Percentiles rank a stretch among this genome's conserved stretches.
Conservation (phyloP, 2,888 invertebrate species). For the Chrysotoxum bicinctum region DNA sequence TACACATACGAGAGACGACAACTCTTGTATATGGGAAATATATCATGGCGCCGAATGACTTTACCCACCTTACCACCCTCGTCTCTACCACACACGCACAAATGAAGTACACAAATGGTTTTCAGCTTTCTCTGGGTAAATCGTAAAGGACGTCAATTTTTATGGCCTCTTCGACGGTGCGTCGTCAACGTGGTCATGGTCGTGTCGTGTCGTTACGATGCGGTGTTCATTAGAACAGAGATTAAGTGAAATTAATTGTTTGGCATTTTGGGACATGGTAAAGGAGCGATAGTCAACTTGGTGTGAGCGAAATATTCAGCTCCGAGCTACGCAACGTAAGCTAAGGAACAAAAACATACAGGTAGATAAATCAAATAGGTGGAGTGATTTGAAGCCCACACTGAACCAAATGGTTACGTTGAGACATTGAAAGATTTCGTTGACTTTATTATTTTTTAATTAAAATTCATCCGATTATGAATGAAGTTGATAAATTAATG, state of each 20-base stretch:
- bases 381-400: too few species aligned
- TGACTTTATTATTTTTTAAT: too few species aligned
- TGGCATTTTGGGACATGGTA: slow-evolving; percentile 33
- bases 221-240: slow-evolving; percentile 56
- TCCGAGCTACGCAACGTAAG: neutral
- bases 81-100: neutral
- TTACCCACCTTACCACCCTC: neutral
- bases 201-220: slow-evolving; percentile 26
- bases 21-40: neutral
- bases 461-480: too few species aligned
- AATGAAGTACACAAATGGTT: slow-evolving; percentile 9
- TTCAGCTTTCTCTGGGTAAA: slow-evolving; percentile 14
- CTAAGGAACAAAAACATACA: neutral
- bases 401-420: too few species aligned
- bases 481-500: too few species aligned
- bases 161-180: slow-evolving; percentile 42
- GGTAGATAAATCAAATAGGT: too few species aligned
- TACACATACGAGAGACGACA: neutral
- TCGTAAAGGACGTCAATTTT: slow-evolving; percentile 34
- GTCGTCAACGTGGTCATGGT: neutral
- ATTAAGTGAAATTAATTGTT: slow-evolving; percentile 63
- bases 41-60: slow-evolving; percentile 53
- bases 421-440: too few species aligned
- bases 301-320: slow-evolving; percentile 22
- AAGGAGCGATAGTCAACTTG: slow-evolving; percentile 29